Base-by-base conservation (phyloP, 2,113 vertebrate species). In the Cottus gobio region DNA sequence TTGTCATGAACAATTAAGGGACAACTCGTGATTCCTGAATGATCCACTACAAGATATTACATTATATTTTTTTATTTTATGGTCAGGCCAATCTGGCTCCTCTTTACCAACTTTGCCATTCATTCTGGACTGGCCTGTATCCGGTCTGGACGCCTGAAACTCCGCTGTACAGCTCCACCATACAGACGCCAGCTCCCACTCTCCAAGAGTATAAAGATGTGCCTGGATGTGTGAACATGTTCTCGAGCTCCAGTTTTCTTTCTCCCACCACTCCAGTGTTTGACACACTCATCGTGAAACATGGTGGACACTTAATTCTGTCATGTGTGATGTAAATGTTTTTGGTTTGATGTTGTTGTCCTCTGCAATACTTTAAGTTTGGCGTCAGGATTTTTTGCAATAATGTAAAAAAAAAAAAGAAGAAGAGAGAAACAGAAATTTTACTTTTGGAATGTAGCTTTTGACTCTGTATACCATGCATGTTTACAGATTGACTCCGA, bases 401-500 rank as follows among this genome's bases (percentile, higher is more conserved):
- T 89, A 86, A 86, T 91, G 82, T 91, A 71, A 71, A 71, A 48
- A 80, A 57, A 80, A 48, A 48, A 22, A 52, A 18, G 8, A 54
- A 50, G 4, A 54, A 54, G 12, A 81, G 80, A 78, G 1, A 78
- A 72, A 71, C 9, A 71, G 46, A 91, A 89, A 84, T 76, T 91
- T 92, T 85, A 75, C 67, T 84, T 89, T 93, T 90, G 91, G 91
- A 94, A 95, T 94, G 93, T 94, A 91, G 90, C 89, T 86, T 83
- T 90, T 84, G 80, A 86, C 74, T 83, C 85, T 66, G 85, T 90
- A 71, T 90, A 84, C 82, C 90, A 79, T 91, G 95, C 95, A 95
- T 95, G 94, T 93, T 93, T 92, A 91, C 83, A 28, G 80, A 62
- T 72, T 85, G 52, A 82, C 85, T 88, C 90, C 84, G 78, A 69